Evolutionary conservation across 1,140 invertebrate genomes (phyloP).

Genomic region (Meloidogyne chitwoodi): DNA sequence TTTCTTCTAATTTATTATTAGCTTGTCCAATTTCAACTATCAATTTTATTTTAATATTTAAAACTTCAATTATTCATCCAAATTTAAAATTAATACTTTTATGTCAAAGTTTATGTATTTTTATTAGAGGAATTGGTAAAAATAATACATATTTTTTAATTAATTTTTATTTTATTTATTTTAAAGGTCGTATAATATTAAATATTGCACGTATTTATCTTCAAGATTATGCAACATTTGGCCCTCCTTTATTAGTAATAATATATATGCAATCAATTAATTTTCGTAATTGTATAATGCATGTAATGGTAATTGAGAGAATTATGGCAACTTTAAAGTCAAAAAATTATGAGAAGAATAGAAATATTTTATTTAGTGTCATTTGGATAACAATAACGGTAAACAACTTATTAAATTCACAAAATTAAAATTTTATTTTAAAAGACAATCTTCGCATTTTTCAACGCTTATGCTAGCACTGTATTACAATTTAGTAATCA

Average conservation of each 20-base stretch:
- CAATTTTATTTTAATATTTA: constrained; percentile 16
- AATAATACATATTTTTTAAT: background rate
- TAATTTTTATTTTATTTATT: background rate
- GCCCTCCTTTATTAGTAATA: background rate
- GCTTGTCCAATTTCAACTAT: constrained; percentile 1
- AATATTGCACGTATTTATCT: background rate
- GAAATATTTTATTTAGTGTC: background rate
- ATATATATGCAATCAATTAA: background rate
- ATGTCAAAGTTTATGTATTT: constrained; percentile 12
- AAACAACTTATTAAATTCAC: no score
- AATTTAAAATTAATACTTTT: constrained; percentile 18
- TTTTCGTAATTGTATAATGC: constrained; percentile 9
- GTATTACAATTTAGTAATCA: no score
- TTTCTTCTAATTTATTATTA: constrained; percentile 1
- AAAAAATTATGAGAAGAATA: constrained; percentile 1
- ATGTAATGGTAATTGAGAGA: constrained; percentile 9
- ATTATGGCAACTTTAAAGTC: background rate
- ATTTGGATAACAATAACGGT: background rate
- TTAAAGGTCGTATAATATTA: background rate
- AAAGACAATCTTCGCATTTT: no score
- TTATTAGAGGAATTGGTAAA: constrained; percentile 15
- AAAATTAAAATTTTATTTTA: no score
- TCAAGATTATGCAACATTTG: background rate
- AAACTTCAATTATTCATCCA: constrained; percentile 10
- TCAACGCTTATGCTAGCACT: no score